phyloP scores from a whole-genome alignment of 2,797 vertebrate genomes.

The Distichodus sexfasciatus region DNA sequence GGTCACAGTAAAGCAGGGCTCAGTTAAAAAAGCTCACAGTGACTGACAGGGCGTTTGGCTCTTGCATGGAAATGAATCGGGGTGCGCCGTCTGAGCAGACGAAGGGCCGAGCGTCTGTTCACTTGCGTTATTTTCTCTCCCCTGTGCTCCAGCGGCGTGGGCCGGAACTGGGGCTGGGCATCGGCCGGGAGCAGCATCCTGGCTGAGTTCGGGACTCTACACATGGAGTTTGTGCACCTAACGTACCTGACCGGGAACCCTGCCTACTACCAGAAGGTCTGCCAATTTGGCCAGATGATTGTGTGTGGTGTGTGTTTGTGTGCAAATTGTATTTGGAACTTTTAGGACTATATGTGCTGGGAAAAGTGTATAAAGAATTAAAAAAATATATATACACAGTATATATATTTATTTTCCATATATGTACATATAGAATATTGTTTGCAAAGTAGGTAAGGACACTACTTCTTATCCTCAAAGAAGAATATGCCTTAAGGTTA shows the following conservation, averaged over 20 bases:
- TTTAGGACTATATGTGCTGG: too few species aligned
- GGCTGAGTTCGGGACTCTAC: constrained; percentile 95
- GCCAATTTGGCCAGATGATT: neutral
- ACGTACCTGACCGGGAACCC: constrained; percentile 96
- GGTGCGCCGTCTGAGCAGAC: neutral
- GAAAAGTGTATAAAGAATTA: too few species aligned
- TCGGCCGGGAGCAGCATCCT: constrained; percentile 98
- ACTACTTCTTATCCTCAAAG: too few species aligned
- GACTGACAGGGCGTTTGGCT: neutral
- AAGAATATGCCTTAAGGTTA: too few species aligned
- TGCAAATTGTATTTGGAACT: too few species aligned
- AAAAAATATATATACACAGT: too few species aligned
- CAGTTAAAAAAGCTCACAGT: neutral
- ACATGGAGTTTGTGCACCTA: constrained; percentile 98
- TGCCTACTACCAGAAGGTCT: constrained; percentile 92
- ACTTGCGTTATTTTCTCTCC: neutral
- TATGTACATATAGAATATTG: too few species aligned
- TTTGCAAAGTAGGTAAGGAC: too few species aligned
- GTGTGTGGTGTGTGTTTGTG: neutral
- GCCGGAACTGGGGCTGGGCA: constrained; percentile 98
- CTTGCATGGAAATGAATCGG: neutral
- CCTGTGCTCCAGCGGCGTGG: constrained; percentile 81
- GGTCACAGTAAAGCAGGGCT: neutral
- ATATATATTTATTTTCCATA: too few species aligned
- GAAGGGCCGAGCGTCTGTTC: neutral